Conservation (phyloP, 2,797 vertebrate species). For the Phalanger gymnotis region DNA sequence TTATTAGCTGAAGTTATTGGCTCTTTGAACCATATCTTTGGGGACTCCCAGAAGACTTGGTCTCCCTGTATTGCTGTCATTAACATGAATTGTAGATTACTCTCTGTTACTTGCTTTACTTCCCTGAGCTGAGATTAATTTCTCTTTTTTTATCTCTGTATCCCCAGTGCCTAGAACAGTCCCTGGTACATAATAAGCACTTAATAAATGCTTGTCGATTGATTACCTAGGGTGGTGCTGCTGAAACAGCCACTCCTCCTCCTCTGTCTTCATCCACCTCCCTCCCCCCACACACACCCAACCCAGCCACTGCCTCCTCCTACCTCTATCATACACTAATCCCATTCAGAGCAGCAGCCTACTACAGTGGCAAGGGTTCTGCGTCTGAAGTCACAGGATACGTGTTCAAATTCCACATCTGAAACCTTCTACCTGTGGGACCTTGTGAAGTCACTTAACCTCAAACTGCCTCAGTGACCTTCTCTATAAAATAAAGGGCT, state of each 20-base stretch:
- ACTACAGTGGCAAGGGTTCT: background rate
- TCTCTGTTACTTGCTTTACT: background rate
- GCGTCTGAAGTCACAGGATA: background rate
- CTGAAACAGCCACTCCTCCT: background rate
- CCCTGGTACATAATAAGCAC: background rate
- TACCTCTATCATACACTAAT: background rate
- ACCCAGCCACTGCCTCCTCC: background rate
- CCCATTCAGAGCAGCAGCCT: background rate
- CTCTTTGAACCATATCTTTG: accelerated
- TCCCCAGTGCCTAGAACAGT: background rate
- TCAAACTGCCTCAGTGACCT: background rate
- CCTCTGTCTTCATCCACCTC: background rate
- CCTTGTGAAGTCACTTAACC: background rate
- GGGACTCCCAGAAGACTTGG: accelerated
- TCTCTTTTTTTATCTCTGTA: background rate
- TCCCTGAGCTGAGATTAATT: background rate
- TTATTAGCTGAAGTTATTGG: accelerated
- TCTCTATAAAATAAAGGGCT: background rate
- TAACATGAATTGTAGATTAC: background rate
- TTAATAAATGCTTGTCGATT: background rate
- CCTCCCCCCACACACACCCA: no score
- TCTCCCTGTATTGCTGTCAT: accelerated
- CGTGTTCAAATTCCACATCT: background rate
- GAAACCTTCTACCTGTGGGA: background rate
- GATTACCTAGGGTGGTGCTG: background rate